A percentile compares a stretch with the other conserved stretches of the same genome.
Evolutionary conservation across 2,113 vertebrate genomes (phyloP).

Genomic region (Gymnorhina tibicen): DNA sequence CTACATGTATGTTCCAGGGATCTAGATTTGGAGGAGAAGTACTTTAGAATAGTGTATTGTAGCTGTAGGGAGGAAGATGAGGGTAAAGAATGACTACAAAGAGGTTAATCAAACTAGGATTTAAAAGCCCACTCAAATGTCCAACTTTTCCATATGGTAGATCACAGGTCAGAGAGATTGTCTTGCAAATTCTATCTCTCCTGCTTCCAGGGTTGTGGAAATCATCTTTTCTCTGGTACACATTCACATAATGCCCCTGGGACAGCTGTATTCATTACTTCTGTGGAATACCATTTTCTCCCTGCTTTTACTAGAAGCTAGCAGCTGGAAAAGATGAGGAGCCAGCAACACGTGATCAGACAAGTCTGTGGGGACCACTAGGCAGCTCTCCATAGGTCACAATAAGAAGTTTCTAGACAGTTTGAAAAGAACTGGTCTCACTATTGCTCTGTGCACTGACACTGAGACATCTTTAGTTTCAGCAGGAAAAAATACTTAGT

Average conservation of each 20-base stretch:
- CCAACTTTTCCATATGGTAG: not conserved
- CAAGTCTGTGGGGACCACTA: not conserved
- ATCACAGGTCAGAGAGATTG: not conserved
- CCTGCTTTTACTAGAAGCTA: constrained; percentile 8
- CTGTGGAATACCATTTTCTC: not conserved
- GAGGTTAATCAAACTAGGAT: not conserved
- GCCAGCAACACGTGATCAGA: not conserved
- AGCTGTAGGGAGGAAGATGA: not conserved
- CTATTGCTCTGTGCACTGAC: not conserved
- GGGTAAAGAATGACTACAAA: not conserved
- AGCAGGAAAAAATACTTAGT: not conserved
- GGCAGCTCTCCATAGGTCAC: not conserved
- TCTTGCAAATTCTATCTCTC: not conserved
- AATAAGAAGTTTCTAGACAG: not conserved
- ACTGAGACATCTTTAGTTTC: not conserved
- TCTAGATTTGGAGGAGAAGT: not conserved
- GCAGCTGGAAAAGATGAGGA: constrained; percentile 30
- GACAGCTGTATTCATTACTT: not conserved
- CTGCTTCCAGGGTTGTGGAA: not conserved
- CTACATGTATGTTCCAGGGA: not conserved
- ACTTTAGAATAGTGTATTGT: not conserved
- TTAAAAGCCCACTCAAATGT: not conserved
- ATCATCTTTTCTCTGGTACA: not conserved
- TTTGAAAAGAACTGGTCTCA: not conserved
- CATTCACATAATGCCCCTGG: not conserved